These are phyloP conservation scores for Hirtodrosophila duncani DNA, from an alignment of 2,888 invertebrate species.

Conservation along the genomic window DNA sequence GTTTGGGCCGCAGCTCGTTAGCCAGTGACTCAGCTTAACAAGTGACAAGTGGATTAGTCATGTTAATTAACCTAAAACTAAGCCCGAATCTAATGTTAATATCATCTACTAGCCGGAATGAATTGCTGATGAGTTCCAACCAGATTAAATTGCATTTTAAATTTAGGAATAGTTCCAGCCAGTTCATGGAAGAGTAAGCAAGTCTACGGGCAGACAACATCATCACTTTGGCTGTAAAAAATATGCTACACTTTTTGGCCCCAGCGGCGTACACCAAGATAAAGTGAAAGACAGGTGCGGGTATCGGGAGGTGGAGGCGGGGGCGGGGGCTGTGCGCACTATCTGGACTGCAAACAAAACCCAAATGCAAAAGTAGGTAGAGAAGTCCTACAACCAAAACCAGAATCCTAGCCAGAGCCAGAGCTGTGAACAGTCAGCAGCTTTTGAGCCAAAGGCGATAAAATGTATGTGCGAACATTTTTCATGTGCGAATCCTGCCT, in stretches of 20 bases:
- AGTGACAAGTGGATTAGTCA: slow-evolving; percentile 52
- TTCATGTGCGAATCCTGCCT: slow-evolving; percentile 42
- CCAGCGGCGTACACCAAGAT: slow-evolving; percentile 37
- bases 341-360: slow-evolving; percentile 52
- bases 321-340: slow-evolving; percentile 3
- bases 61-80: slow-evolving; percentile 56
- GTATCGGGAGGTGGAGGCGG: slow-evolving; percentile 19
- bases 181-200: too few species aligned
- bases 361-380: slow-evolving; percentile 41
- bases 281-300: slow-evolving; percentile 40
- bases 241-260: slow-evolving; percentile 49
- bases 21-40: slow-evolving; percentile 50
- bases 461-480: slow-evolving; percentile 62
- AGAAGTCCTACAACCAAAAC: background rate
- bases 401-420: slow-evolving; percentile 25
- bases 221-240: slow-evolving; percentile 41
- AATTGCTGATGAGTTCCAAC: slow-evolving; percentile 24
- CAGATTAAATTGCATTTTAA: slow-evolving; percentile 53
- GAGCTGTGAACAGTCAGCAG: slow-evolving; percentile 61
- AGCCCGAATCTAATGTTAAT: slow-evolving; percentile 31
- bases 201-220: slow-evolving; percentile 11
- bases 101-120: slow-evolving; percentile 33
- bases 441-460: slow-evolving; percentile 56
- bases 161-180: slow-evolving; percentile 31
- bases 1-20: slow-evolving; percentile 15